These are phyloP conservation scores for Argyra leucocephala DNA, from an alignment of 2,888 invertebrate genomes.

Conservation along the genomic window DNA sequence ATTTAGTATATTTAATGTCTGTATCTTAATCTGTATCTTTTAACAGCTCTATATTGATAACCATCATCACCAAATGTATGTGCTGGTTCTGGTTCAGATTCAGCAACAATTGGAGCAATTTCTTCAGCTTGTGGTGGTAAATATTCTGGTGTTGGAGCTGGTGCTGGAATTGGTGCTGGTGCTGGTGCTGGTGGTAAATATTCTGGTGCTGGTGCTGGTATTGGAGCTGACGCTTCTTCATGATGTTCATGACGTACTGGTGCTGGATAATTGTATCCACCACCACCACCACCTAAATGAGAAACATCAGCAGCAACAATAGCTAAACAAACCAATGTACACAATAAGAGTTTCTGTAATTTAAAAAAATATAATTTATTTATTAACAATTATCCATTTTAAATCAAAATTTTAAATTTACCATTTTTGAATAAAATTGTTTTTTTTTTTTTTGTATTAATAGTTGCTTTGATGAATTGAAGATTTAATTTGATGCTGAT, in stretches of 20 bases:
- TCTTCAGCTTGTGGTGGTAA: not conserved
- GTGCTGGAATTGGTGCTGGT: conserved; percentile 12
- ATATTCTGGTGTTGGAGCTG: not conserved
- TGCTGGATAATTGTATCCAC: not conserved
- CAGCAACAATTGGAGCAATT: not conserved
- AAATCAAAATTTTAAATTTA: not conserved
- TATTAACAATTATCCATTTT: not conserved
- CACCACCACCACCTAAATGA: not conserved
- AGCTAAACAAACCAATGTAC: not conserved
- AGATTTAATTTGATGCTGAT: not conserved
- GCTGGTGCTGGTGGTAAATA: conserved; percentile 23
- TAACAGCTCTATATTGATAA: conserved; percentile 30
- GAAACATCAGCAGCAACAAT: not conserved
- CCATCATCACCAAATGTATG: conserved; percentile 27
- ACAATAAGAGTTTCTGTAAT: not conserved
- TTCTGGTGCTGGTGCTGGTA: not conserved
- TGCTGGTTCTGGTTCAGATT: conserved; percentile 18
- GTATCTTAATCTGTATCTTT: conserved; percentile 25
- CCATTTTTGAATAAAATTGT: not conserved
- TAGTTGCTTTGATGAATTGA: not conserved
- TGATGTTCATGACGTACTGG: not conserved
- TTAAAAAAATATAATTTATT: not conserved
- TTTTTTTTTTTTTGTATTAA: not conserved
- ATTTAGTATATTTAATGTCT: not conserved
- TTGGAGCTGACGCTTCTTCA: not conserved